Evolutionary conservation across 2,888 invertebrate genomes (phyloP).

Genomic region (Omphaloscelis lunosa): DNA sequence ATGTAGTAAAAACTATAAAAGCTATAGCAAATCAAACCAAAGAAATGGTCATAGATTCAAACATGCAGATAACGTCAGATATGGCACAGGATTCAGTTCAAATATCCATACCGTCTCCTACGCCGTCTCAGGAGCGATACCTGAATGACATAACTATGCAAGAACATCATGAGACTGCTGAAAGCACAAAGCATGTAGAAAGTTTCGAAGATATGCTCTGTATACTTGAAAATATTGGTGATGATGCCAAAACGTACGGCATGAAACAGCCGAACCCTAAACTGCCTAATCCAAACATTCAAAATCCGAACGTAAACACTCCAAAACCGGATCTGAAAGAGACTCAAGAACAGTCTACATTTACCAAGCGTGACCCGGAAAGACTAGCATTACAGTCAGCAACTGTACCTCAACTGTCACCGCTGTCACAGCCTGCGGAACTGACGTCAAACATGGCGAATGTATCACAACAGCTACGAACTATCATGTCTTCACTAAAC

Average conservation of each 20-base stretch:
- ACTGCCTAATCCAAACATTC: constrained; percentile 67
- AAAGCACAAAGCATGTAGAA: constrained; percentile 91
- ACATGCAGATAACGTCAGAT: constrained; percentile 90
- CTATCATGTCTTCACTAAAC: constrained; percentile 92
- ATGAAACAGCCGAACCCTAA: constrained; percentile 76
- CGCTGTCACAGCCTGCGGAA: constrained; percentile 93
- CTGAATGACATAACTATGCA: constrained; percentile 92
- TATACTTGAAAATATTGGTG: constrained; percentile 92
- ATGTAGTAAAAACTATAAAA: constrained; percentile 89
- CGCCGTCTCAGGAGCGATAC: constrained; percentile 92
- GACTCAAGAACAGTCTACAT: constrained; percentile 74
- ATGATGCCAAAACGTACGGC: constrained; percentile 81
- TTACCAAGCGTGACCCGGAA: constrained; percentile 82
- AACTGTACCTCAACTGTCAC: constrained; percentile 93
- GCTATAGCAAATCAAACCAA: constrained; percentile 90
- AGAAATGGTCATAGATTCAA: constrained; percentile 90
- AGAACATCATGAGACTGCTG: constrained; percentile 89
- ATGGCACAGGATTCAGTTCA: constrained; percentile 92
- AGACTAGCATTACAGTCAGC: constrained; percentile 85
- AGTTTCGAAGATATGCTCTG: constrained; percentile 93
- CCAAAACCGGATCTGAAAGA: constrained; percentile 78
- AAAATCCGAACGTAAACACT: constrained; percentile 70
- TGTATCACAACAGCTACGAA: constrained; percentile 92
- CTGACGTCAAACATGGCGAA: constrained; percentile 93
- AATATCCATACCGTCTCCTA: constrained; percentile 92